phyloP scores from a whole-genome alignment of 1,140 invertebrate genomes.

The Caligus rogercresseyi region DNA sequence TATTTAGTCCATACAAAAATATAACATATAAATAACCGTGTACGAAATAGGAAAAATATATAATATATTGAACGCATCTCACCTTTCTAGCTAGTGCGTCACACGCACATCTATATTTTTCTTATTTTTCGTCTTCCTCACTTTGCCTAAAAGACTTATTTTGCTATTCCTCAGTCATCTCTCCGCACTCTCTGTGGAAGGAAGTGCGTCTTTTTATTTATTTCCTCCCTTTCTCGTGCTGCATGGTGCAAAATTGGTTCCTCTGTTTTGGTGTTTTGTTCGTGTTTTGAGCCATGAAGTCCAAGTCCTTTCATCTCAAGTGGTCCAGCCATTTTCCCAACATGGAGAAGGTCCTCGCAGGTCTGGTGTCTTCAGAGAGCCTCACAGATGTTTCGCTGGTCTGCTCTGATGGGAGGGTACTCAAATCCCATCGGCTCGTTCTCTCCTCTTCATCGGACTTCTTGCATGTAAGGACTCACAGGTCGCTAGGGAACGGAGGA shows the following conservation, averaged over 20 bases:
- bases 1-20: neutral
- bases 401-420: neutral
- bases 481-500: too few relatives aligned
- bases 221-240: neutral
- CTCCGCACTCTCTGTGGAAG: neutral
- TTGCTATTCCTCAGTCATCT: neutral
- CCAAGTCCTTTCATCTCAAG: slow-evolving; percentile 2
- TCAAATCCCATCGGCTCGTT: neutral
- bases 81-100: neutral
- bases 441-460: slow-evolving; percentile 3
- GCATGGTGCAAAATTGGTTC: neutral
- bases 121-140: neutral
- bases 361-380: slow-evolving; percentile 1
- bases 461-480: slow-evolving; percentile 14
- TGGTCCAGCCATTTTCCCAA: slow-evolving; percentile 9
- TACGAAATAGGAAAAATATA: neutral
- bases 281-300: neutral
- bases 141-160: neutral
- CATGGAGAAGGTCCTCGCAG: slow-evolving; percentile 1
- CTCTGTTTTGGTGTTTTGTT: too few relatives aligned
- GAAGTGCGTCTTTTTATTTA: neutral
- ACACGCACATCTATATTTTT: neutral
- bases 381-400: neutral
- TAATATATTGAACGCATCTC: neutral
- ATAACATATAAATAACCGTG: neutral